Base-by-base conservation (phyloP, 2,888 invertebrate genomes). In the Muschampia plurimacula region DNA sequence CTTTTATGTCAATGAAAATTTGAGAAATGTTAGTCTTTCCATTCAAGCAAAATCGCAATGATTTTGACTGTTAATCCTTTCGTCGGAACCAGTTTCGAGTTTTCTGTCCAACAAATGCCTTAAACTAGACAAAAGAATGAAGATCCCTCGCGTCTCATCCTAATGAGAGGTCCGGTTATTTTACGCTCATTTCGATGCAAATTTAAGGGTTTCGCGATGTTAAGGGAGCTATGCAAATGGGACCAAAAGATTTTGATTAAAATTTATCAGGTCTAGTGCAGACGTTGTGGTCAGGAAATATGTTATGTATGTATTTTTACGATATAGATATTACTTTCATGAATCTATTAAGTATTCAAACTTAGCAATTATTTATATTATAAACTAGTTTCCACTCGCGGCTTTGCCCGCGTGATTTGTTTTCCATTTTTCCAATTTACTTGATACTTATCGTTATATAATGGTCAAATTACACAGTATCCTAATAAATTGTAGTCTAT, bases 121-220 rank as follows among this genome's bases (percentile, higher is more conserved):
- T 46, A 71, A 39, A 13, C 65, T 71, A 66, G 90, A 92, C 89
- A 91, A 91, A 91, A 90, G 90, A 90, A 91, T 89, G 85, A 86
- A 88, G 87, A 86, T 80, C 83, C 84, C 82, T 84, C 82, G 81
- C 83, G 84, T 84, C 84, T 84, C 82, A 52, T 67, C 83, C 84
- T 90, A 91, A 92, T 88, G 90, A 88, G 84, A 89, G 90, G 85
- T 82, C 82, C 84, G 90, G 91, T 89, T 89, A 91, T 92, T 93
- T 91, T 85, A 82, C 86, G 88, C 87, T 90, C 91, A 89, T 92
- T 92, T 89, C 90, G 78, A 92, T 92, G 93, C 88, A 92, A 92
- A 93, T 92, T 92, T 84, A 84, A 90, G 91, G 90, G 89, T 88
- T 85, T 84, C 86, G 84, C 85, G 86, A 88, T 87, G 86, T 90